Evolutionary conservation across 1,140 invertebrate genomes (phyloP), one percentile per base, ranked within the genome.

Genomic region (Holotrichia oblita): DNA sequence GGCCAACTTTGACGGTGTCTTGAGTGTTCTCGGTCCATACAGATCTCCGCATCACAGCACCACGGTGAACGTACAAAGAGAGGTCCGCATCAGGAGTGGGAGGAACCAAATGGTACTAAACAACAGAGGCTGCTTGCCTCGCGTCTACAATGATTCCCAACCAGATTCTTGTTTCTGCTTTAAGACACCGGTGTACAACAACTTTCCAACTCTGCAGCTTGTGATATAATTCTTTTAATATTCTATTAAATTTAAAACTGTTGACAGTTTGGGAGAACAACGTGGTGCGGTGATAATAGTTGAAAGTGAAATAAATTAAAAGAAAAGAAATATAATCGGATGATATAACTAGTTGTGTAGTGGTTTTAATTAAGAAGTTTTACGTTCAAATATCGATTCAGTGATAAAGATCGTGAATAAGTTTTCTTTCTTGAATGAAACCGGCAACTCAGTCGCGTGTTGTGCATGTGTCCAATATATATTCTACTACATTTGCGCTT

Each of bases 351-450:
- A 73, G n/a, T 6, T 42, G 40, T 69, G n/a, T 69, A 69, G 27
- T 69, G 14, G 61, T 34, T 17, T 69, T 69, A 69, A 69, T 69
- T 69, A 69, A 69, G 20, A 10, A 69, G 22, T 69, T 69, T 27
- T 22, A 69, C 24, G 61, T 34, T 69, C 24, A 17, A 69, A 69
- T 69, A 69, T 69, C 22, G 61, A 69, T 20, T 9, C 22, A 22
- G 61, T 27, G 61, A 69, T 69, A 22, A 27, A 10, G 9, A 22
- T 69, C 61, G 61, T 69, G n/a, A 48, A 42, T 74, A 42, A 20
- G 73, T 74, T 74, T 41, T 34, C 40, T 74, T 74, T 74, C 42
- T 41, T 74, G 17, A 74, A 74, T 74, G 42, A 74, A 74, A 42
- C 73, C 73, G 40, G 73, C 73, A 74, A 74, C 9, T 14, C 10